Evolutionary conservation across 2,888 invertebrate species (phyloP).

Genomic region (Folsomia manolachei): DNA sequence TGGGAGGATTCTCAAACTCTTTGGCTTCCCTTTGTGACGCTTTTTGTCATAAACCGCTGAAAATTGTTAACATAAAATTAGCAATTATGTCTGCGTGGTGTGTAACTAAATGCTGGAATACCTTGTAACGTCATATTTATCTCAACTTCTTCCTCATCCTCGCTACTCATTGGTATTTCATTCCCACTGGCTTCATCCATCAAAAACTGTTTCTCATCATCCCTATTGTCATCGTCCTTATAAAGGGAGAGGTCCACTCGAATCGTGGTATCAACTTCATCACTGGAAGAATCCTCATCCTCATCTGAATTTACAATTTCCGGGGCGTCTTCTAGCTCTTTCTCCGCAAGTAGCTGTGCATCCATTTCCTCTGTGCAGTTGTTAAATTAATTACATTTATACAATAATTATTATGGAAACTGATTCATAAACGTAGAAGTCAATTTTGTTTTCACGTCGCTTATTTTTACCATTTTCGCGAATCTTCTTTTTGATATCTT

Average conservation of each 20-base stretch:
- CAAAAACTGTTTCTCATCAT: constrained; percentile 29
- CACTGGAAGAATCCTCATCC: constrained; percentile 32
- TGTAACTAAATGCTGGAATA: neutral
- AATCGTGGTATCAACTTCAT: constrained; percentile 27
- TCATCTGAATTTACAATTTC: constrained; percentile 30
- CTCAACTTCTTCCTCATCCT: constrained; percentile 45
- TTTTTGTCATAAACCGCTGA: constrained; percentile 36
- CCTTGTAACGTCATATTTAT: constrained; percentile 27
- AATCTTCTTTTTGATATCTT: constrained; percentile 34
- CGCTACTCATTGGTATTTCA: constrained; percentile 38
- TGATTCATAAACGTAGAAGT: too few species aligned
- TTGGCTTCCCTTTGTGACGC: constrained; percentile 22
- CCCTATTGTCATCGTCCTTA: constrained; percentile 30
- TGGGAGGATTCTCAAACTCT: constrained; percentile 35
- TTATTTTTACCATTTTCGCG: constrained; percentile 39
- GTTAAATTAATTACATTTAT: neutral
- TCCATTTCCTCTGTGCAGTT: constrained; percentile 22
- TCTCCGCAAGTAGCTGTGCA: constrained; percentile 24
- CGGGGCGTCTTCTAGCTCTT: constrained; percentile 29
- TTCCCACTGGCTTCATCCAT: constrained; percentile 40
- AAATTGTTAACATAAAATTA: neutral
- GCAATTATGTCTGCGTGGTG: neutral
- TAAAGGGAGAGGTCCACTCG: constrained; percentile 37
- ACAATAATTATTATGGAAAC: neutral
- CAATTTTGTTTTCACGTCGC: too few species aligned